These are phyloP conservation scores for Sminthopsis crassicaudata DNA, from an alignment of 2,113 vertebrate genomes.

Conservation along the genomic window DNA sequence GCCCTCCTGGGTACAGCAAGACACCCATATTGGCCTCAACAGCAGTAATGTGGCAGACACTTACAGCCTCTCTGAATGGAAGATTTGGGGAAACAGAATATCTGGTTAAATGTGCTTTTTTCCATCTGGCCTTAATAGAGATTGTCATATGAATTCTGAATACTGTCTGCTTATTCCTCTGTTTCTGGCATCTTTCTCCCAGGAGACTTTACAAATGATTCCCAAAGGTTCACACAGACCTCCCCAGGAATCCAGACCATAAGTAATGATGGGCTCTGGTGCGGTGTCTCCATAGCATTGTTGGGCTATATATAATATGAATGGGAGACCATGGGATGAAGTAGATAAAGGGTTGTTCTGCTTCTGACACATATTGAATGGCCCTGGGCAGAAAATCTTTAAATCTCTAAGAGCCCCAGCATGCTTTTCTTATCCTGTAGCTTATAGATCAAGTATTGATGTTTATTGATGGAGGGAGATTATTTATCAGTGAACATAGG, in stretches of 20 bases:
- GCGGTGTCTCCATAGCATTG: not conserved
- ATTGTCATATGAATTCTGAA: not conserved
- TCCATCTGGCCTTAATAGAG: not conserved
- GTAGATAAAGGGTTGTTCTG: not conserved
- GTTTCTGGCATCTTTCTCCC: not conserved
- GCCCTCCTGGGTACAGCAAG: not conserved
- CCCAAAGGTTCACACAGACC: not conserved
- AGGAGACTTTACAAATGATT: not conserved
- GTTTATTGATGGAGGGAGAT: not conserved
- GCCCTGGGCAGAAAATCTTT: not conserved
- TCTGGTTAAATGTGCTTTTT: not conserved
- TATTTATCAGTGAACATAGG: not conserved
- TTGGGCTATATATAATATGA: not conserved
- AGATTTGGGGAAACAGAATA: not conserved
- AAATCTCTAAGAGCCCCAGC: not conserved
- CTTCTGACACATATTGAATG: not conserved
- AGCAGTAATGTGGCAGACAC: not conserved
- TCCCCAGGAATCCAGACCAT: not conserved
- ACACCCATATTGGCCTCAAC: not conserved
- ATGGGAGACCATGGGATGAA: not conserved
- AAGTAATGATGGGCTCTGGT: not conserved
- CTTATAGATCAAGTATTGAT: not conserved
- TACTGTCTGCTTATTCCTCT: not conserved
- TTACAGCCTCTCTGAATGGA: not conserved
- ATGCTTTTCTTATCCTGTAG: not conserved